Evolutionary conservation across 2,113 vertebrate species (phyloP), one percentile per base, ranked within the genome.

Genomic region (Synchiropus splendidus): DNA sequence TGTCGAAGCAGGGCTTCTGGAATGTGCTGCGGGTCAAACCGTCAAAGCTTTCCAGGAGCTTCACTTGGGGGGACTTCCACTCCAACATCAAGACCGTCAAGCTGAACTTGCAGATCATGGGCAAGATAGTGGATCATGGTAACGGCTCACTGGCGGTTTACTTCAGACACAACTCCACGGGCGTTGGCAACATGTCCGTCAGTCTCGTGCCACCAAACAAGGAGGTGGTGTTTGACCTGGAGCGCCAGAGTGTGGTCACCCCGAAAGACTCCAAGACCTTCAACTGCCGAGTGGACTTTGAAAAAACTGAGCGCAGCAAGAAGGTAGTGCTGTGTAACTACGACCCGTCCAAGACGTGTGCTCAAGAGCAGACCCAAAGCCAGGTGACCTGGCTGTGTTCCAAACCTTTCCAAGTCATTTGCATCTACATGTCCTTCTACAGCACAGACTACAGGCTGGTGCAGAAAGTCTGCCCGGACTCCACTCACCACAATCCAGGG

Each of bases 1-100:
- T 4, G 4, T 27, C 21, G 4, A 27, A 27, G 21, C 21, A 27
- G 21, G 21, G 21, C 21, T 27, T 27, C 21, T 27, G 21, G 21
- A 8, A 27, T 27, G 8, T 27, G 8, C 21, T 27, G 21, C 4
- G 21, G 8, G 21, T 27, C 21, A 4, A 8, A 8, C 21, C 79
- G 0, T 76, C 88, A 17, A 73, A 84, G 43, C 74, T 86, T 32
- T 88, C 84, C 61, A 86, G 89, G 38, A 85, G 83, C 53, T 92
- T 92, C 21, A 89, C 84, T 53, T 95, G 90, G 91, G 89, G 92
- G 0, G 92, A 92, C 47, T 95, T 94, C 57, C 89, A 92, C 56
- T 92, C 89, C 50, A 94, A 94, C 70, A 91, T 95, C 83, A 95
- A 94, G 81, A 94, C 92, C 0, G 88, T 92, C 16, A 87, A 89